Conservation (phyloP, 2,113 vertebrate genomes). For the Pluvialis apricaria region DNA sequence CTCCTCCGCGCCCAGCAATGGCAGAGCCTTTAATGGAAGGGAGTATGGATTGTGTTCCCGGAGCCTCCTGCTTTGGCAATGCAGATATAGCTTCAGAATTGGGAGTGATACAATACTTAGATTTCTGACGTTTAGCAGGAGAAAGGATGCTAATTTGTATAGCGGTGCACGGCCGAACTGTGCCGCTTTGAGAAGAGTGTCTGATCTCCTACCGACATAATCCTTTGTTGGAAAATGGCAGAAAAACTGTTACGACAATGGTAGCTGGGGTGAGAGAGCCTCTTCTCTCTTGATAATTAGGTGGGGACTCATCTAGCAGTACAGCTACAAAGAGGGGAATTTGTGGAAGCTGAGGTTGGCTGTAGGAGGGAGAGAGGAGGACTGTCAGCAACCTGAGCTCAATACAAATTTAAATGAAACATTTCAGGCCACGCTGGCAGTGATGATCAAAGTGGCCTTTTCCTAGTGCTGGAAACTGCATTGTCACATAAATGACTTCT, state of each 20-base stretch:
- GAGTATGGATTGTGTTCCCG: neutral
- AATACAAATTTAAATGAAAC: neutral
- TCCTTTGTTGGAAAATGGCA: neutral
- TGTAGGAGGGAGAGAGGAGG: neutral
- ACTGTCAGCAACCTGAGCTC: neutral
- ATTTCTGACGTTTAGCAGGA: neutral
- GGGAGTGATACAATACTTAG: neutral
- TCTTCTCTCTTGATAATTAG: neutral
- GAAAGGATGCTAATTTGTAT: neutral
- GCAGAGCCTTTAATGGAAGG: neutral
- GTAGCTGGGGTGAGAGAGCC: neutral
- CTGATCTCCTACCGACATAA: neutral
- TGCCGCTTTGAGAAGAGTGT: neutral
- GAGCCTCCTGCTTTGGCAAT: neutral
- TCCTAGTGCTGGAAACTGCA: neutral
- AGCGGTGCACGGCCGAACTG: accelerated
- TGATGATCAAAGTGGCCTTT: neutral
- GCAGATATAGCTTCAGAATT: neutral
- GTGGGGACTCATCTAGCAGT: neutral
- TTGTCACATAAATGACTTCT: neutral
- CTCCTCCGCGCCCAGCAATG: no score
- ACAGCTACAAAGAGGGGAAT: neutral
- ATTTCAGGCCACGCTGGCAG: neutral
- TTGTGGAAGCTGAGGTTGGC: neutral
- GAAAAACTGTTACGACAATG: neutral